Evolutionary conservation across 2,113 vertebrate genomes (phyloP), one percentile per base, ranked within the genome.

Genomic region (Poicephalus meyeri): DNA sequence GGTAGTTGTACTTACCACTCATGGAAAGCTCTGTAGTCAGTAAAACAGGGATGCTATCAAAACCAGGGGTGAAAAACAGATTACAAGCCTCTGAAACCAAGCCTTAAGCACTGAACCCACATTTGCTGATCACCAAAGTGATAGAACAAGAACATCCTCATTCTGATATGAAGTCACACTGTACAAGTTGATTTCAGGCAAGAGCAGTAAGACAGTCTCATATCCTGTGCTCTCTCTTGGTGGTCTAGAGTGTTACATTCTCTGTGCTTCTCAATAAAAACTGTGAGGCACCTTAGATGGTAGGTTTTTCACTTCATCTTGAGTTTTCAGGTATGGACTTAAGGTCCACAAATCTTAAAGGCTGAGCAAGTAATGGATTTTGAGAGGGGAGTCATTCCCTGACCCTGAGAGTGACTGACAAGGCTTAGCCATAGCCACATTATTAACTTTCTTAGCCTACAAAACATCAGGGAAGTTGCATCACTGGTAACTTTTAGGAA

Each of bases 211-310:
- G 72, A 8, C 6, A 42, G 2, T 33, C 28, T 58, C 16, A 16
- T 50, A n/a, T 77, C 21, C 10, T 24, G 21, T 37, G 37, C 14
- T 53, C 9, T 46, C 16, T 77, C n/a, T 39, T 31, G 35, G 11
- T 44, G 35, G 11, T 44, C 29, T 33, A 11, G 12, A 64, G 21
- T 37, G 19, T 9, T 66, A 8, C 11, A 10, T 68, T 76, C 44
- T 76, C 8, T 65, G 13, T 28, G 3, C 4, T 52, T 9, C 19
- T 69, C 37, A 37, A 35, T 21, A 26, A 58, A 68, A 16, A 63
- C 0, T 1, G 0, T 10, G 42, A 86, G 23, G 9, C 1, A 6
- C 16, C 72, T 60, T 29, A 68, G 16, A 16, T 9, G 1, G 1
- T 42, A 28, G 3, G 1, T 0, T 9, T 65, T 70, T 56, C 53